Conservation (phyloP, 2,797 vertebrate species). For the Amphiprion clarkii region DNA sequence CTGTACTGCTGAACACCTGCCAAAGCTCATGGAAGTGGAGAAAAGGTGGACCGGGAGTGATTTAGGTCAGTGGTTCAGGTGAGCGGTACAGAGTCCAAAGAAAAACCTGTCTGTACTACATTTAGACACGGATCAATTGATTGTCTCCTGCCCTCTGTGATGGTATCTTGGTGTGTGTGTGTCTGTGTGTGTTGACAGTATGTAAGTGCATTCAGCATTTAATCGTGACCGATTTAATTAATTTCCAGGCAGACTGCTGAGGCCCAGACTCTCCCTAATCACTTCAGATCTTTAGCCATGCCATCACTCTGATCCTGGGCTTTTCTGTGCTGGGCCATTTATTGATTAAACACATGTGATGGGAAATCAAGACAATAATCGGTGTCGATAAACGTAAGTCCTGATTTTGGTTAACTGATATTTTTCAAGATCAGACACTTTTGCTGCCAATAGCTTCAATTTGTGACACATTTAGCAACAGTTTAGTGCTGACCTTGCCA, state of each 20-base stretch:
- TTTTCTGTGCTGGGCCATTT: constrained; percentile 45
- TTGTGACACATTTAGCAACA: background rate
- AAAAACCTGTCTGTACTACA: constrained; percentile 2
- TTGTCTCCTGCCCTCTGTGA: constrained; percentile 33
- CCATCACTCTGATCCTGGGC: constrained; percentile 64
- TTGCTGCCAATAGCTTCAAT: background rate
- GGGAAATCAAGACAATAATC: constrained; percentile 42
- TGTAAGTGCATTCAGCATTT: constrained; percentile 67
- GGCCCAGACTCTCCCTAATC: constrained; percentile 73
- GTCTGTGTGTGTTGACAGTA: constrained; percentile 57
- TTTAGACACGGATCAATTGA: constrained; percentile 43
- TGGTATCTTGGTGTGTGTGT: constrained; percentile 15
- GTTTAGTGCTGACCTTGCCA: constrained; percentile 43
- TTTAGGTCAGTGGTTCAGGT: constrained; percentile 69
- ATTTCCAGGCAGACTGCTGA: constrained; percentile 70
- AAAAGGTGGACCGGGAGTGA: constrained; percentile 42
- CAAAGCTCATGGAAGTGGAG: constrained; percentile 18
- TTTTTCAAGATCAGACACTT: background rate
- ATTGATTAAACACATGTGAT: constrained; percentile 67
- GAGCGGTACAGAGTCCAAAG: constrained; percentile 14
- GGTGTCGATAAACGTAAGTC: constrained; percentile 22
- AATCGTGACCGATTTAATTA: constrained; percentile 78
- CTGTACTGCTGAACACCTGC: background rate
- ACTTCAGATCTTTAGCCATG: constrained; percentile 71
- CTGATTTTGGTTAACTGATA: background rate